These are phyloP conservation scores for Clarias platycephalus DNA, from an alignment of 2,797 vertebrate species.

Conservation along the genomic window DNA sequence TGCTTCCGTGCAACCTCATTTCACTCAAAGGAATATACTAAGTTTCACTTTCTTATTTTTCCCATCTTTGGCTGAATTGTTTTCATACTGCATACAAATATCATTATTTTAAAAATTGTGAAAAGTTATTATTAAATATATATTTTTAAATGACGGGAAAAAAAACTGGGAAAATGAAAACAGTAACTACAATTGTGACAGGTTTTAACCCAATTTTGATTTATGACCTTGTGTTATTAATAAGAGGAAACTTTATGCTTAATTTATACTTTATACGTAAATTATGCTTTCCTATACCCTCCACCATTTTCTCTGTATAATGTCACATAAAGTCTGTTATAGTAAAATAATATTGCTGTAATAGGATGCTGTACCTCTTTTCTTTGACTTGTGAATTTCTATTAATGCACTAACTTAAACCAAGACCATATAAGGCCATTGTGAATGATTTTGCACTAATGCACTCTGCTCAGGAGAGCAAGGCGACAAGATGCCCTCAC, in stretches of 20 bases:
- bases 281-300: not conserved
- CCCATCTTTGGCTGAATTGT: not conserved
- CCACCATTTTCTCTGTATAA: not conserved
- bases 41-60: not conserved
- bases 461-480: not conserved
- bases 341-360: constrained; percentile 40
- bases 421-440: not conserved
- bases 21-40: not conserved
- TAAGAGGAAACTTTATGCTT: not conserved
- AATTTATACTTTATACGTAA: too few species aligned
- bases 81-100: not conserved
- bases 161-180: not conserved
- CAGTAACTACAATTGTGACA: not conserved
- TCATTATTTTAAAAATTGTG: not conserved
- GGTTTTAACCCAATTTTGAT: not conserved
- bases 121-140: not conserved
- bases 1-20: not conserved
- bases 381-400: constrained; percentile 33
- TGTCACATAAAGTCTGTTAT: constrained; percentile 20
- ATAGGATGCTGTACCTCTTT: constrained; percentile 43
- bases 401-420: constrained; percentile 36
- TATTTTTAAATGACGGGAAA: not conserved
- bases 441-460: not conserved
- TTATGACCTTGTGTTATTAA: not conserved
- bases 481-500: not conserved